These are phyloP conservation scores for Lerema accius DNA, from an alignment of 1,140 invertebrate species.

Conservation along the genomic window DNA sequence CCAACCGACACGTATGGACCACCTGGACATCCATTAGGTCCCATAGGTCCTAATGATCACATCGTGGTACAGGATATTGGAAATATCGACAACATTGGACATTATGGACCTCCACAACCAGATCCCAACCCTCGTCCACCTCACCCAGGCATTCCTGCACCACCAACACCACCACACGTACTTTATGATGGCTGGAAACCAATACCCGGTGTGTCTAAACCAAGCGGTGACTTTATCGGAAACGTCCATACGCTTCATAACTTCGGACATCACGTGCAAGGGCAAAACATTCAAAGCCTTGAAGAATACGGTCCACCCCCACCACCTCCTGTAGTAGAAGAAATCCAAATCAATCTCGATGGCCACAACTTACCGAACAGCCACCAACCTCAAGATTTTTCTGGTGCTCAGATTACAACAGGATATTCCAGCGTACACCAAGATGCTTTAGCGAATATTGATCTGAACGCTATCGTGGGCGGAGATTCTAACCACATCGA, in stretches of 20 bases:
- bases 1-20: conserved; percentile 77
- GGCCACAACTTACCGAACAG: conserved; percentile 47
- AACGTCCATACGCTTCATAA: conserved; percentile 40
- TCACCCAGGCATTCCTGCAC: conserved; percentile 86
- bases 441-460: conserved; percentile 75
- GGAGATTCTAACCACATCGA: conserved; percentile 77
- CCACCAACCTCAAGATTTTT: conserved; percentile 47
- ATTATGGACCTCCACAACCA: conserved; percentile 83
- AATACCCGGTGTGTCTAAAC: conserved; percentile 85
- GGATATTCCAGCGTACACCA: conserved; percentile 75
- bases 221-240: conserved; percentile 47
- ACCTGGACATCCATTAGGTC: conserved; percentile 65
- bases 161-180: conserved; percentile 88
- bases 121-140: conserved; percentile 81
- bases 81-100: conserved; percentile 59
- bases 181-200: conserved; percentile 93
- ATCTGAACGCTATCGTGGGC: conserved; percentile 76
- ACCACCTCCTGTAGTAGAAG: conserved; percentile 52
- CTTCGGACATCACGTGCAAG: conserved; percentile 27
- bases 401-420: conserved; percentile 59
- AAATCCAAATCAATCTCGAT: conserved; percentile 59
- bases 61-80: conserved; percentile 61
- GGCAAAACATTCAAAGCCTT: conserved; percentile 45
- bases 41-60: conserved; percentile 68
- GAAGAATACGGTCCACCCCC: conserved; percentile 68